Conservation (phyloP, 2,113 vertebrate genomes). For the Lagopus muta region DNA sequence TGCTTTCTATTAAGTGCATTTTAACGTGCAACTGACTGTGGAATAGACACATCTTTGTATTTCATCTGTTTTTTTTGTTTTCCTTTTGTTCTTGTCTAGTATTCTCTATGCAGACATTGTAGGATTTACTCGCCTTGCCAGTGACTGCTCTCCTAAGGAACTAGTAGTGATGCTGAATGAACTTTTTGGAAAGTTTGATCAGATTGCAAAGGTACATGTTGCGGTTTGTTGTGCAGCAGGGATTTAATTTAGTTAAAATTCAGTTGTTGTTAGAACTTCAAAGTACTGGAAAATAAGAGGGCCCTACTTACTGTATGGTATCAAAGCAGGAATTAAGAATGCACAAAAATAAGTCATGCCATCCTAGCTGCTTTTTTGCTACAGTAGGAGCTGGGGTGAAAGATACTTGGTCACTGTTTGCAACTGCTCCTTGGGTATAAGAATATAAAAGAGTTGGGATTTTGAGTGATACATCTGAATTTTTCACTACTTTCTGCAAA, state of each 20-base stretch:
- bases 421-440: not conserved
- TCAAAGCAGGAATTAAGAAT: not conserved
- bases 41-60: accelerated
- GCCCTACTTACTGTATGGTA: not conserved
- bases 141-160: conserved; percentile 97
- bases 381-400: not conserved
- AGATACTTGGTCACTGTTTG: not conserved
- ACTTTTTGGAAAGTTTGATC: conserved; percentile 97
- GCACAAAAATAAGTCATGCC: not conserved
- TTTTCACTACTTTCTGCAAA: not conserved
- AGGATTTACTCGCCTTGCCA: conserved; percentile 95
- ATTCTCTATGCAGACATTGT: conserved; percentile 98
- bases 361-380: not conserved
- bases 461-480: not conserved
- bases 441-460: not conserved
- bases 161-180: conserved; percentile 97
- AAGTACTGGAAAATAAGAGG: not conserved
- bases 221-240: not conserved
- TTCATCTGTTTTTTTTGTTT: not conserved
- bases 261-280: not conserved
- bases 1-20: not conserved
- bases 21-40: not conserved
- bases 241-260: not conserved
- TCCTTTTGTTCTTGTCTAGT: conserved; percentile 70
- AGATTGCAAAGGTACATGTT: conserved; percentile 94